Conservation (phyloP, 2,888 invertebrate species). For the Sphecodes monilicornis region DNA sequence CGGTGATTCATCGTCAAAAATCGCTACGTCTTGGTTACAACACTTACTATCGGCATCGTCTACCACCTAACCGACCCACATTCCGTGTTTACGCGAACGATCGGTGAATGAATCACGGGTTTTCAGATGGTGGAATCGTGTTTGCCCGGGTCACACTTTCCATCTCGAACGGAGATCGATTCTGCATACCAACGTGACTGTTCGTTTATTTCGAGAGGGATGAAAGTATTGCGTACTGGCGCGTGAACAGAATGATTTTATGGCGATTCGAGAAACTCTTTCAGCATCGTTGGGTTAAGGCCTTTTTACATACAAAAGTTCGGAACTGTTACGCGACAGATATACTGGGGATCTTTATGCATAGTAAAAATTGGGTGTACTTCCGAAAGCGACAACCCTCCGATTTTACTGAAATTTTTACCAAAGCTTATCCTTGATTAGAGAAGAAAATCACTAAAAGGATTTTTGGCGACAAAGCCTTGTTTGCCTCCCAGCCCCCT, state of each 20-base stretch:
- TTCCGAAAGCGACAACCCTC: too few relatives aligned
- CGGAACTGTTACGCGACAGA: not conserved
- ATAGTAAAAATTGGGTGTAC: too few relatives aligned
- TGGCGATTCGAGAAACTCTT: not conserved
- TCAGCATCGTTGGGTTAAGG: not conserved
- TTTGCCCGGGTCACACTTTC: constrained; percentile 32
- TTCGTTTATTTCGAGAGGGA: not conserved
- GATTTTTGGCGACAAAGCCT: too few relatives aligned
- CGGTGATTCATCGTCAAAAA: constrained; percentile 59
- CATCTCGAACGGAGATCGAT: constrained; percentile 17
- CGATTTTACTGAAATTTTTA: too few relatives aligned
- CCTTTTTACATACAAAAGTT: not conserved
- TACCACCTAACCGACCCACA: constrained; percentile 32
- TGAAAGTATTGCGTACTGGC: not conserved
- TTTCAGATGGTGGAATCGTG: constrained; percentile 18
- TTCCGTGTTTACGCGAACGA: constrained; percentile 27
- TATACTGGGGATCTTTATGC: too few relatives aligned
- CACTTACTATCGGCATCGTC: constrained; percentile 49
- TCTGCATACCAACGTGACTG: constrained; percentile 2
- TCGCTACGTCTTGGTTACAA: constrained; percentile 34
- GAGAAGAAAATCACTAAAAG: too few relatives aligned
- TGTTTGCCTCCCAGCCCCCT: too few relatives aligned
- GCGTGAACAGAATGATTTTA: not conserved
- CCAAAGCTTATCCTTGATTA: too few relatives aligned
- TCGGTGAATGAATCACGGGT: constrained; percentile 52